Base-by-base conservation (phyloP, 2,888 invertebrate genomes). In the Drosophila lutescens region DNA sequence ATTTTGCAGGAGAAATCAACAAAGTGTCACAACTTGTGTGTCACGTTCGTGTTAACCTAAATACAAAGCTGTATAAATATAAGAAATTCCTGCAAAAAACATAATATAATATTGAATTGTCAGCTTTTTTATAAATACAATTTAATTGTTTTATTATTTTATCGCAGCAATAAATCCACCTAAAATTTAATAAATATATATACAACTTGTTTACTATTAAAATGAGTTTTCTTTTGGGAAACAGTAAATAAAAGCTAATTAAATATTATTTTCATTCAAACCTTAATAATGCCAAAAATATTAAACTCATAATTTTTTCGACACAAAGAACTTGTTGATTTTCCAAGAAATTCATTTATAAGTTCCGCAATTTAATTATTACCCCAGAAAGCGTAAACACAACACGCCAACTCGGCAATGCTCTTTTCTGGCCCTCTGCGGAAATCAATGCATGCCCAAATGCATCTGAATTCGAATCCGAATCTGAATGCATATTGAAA, bases 401-500 rank as follows among this genome's bases (percentile, higher is more conserved):
- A 46, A 67, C 71, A 60, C 43, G 61, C 51, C 41, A 69, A 51
- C 34, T 51, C 38, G 44, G 62, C 55, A 56, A 71, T 62, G 50
- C 54, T 51, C 71, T 62, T 40, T 44, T 23, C 44, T 36, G 51
- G 63, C 13, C 38, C 62, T 20, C 43, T 62, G 49, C 54, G 54
- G 54, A 53, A 66, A 66, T 81, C 66, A 57, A 53, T 67, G 78
- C 66, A 66, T 55, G 23, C 49, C 53, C 58, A 73, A 71, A 69
- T 66, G 66, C 62, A 71, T 63, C 57, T 61, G 74, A 60, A 57
- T 53, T 47, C 34, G 34, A 34, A 53, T 53, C 53, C 34, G 4
- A 34, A 57, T 53, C 53, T 54, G 76, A 71, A 72, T 79, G 60
- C 70, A 76, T 72, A 78, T 85, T 71, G 80, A 74, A 76, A 82